These are phyloP conservation scores for Malurus splendens DNA, from an alignment of 2,797 vertebrate genomes.

Conservation along the genomic window DNA sequence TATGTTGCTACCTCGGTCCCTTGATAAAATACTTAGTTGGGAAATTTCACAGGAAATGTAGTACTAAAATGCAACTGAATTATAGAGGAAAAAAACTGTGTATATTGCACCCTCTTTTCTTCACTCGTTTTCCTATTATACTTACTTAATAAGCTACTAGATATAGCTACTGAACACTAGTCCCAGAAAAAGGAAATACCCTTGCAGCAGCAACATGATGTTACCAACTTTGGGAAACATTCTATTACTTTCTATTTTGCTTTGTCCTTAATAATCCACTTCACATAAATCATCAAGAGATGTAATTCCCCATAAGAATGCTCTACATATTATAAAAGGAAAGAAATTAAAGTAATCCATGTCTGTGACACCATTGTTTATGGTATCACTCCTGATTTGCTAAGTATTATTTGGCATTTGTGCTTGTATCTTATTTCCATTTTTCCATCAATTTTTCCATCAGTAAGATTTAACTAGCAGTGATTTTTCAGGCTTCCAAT, in stretches of 20 bases:
- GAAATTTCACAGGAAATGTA: not conserved
- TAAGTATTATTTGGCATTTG: not conserved
- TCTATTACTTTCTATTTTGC: not conserved
- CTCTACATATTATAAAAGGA: not conserved
- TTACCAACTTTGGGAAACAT: not conserved
- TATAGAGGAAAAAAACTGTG: not conserved
- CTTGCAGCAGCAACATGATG: not conserved
- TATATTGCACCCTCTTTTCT: not conserved
- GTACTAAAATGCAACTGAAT: not conserved
- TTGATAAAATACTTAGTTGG: not conserved
- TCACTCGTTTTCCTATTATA: not conserved
- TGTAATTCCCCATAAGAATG: not conserved
- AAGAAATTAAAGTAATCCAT: not conserved
- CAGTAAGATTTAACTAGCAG: not conserved
- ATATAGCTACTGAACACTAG: not conserved
- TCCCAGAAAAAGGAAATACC: not conserved
- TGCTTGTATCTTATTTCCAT: not conserved
- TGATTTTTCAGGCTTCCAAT: not conserved
- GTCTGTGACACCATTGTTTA: not conserved
- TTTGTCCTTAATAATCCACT: not conserved
- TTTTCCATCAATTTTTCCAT: constrained; percentile 2
- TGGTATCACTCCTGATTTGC: not conserved
- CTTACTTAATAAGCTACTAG: not conserved
- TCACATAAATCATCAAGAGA: not conserved
- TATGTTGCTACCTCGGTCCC: not conserved